A percentile compares a stretch with the other conserved stretches of the same genome.
Evolutionary conservation across 1,140 invertebrate species (phyloP).

Genomic region (Eurosta solidaginis): DNA sequence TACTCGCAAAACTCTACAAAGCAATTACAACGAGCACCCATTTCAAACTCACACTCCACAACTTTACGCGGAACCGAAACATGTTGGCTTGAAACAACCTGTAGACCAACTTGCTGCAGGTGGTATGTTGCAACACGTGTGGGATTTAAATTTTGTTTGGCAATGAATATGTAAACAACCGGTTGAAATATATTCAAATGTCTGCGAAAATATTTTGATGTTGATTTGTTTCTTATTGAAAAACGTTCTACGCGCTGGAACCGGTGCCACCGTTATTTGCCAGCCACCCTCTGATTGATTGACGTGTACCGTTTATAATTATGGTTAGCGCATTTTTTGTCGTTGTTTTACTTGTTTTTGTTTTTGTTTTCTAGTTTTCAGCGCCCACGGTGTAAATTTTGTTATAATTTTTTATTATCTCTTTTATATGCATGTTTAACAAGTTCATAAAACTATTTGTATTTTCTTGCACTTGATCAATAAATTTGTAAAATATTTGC

Average conservation of each 20-base stretch:
- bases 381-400: slow-evolving; percentile 17
- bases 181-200: no score
- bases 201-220: neutral
- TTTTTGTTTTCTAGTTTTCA: neutral
- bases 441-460: neutral
- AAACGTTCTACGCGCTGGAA: neutral
- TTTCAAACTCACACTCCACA: neutral
- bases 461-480: neutral
- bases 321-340: neutral
- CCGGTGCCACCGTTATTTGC: neutral
- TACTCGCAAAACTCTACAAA: no score
- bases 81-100: no score
- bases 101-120: neutral
- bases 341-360: neutral
- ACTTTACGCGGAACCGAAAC: neutral
- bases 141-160: neutral
- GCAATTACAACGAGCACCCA: neutral
- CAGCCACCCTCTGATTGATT: slow-evolving; percentile 22
- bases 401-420: neutral
- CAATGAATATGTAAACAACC: slow-evolving; percentile 22
- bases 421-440: neutral
- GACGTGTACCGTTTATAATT: neutral
- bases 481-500: slow-evolving; percentile 3
- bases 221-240: neutral
- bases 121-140: slow-evolving; percentile 21